Evolutionary conservation across 1,140 invertebrate genomes (phyloP).

Genomic region (Penaeus indicus): DNA sequence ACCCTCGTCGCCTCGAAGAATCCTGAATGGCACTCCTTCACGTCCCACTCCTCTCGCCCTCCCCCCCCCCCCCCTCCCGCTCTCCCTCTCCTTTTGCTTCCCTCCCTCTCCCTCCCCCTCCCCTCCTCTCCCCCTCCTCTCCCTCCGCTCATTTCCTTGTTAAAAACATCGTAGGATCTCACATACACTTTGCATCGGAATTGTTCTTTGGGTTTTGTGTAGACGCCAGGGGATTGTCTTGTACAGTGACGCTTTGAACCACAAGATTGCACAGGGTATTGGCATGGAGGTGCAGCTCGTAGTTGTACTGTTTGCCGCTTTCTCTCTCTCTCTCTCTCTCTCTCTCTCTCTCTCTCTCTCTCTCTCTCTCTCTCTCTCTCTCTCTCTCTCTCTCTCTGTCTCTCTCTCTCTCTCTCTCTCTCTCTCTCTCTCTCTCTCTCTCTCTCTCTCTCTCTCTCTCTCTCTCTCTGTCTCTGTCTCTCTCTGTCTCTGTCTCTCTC

Average conservation of each 20-base stretch:
- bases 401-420: not conserved
- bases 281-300: no score
- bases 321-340: no score
- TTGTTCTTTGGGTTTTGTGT: no score
- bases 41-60: not conserved
- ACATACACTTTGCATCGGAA: no score
- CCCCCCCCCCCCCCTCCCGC: not conserved
- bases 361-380: not conserved
- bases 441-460: conserved; percentile 31
- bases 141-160: not conserved
- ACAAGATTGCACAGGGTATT: no score
- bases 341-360: conserved; percentile 20
- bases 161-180: no score
- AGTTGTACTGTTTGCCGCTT: no score
- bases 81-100: conserved; percentile 2
- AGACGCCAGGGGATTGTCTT: no score
- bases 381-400: not conserved
- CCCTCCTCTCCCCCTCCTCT: not conserved
- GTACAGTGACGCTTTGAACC: no score
- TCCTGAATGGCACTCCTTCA: not conserved
- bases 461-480: not conserved
- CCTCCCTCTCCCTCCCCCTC: not conserved
- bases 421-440: conserved; percentile 25
- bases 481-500: not conserved
- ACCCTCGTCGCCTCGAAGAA: not conserved